phyloP scores from a whole-genome alignment of 2,888 invertebrate genomes.

The Bombylius major region DNA sequence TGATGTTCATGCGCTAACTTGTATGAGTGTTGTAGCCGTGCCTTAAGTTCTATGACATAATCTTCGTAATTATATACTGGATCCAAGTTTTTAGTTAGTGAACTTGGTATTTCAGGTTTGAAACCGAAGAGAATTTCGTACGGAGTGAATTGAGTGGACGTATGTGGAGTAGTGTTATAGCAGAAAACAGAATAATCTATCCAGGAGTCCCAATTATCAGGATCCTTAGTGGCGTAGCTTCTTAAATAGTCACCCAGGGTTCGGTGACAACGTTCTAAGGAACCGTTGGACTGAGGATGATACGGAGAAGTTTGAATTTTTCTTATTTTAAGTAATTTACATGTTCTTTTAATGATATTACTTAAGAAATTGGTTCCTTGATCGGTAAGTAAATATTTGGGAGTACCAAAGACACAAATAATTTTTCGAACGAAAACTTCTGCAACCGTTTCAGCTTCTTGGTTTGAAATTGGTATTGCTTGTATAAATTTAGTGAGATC shows the following conservation, averaged over 20 bases:
- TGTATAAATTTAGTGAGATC: not conserved
- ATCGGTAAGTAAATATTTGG: not conserved
- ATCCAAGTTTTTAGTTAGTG: not conserved
- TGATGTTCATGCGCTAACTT: no score
- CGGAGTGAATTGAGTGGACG: not conserved
- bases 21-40: no score
- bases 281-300: conserved; percentile 17
- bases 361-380: conserved; percentile 1
- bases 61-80: no score
- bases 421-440: no score
- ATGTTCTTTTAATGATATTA: conserved; percentile 14
- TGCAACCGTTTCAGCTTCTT: no score
- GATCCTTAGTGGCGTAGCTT: conserved; percentile 20
- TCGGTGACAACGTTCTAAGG: conserved; percentile 23
- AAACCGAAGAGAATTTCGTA: not conserved
- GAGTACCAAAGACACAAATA: not conserved
- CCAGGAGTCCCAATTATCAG: conserved; percentile 24
- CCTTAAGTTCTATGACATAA: no score
- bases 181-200: conserved; percentile 21
- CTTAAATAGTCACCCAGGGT: conserved; percentile 23
- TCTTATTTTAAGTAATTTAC: not conserved
- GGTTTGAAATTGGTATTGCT: not conserved
- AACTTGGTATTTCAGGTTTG: not conserved
- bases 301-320: conserved; percentile 2
- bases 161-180: conserved; percentile 21